A percentile compares a stretch with the other conserved stretches of the same genome.
Conservation (phyloP, 2,797 vertebrate genomes). For the Rhadinocentrus ornatus region DNA sequence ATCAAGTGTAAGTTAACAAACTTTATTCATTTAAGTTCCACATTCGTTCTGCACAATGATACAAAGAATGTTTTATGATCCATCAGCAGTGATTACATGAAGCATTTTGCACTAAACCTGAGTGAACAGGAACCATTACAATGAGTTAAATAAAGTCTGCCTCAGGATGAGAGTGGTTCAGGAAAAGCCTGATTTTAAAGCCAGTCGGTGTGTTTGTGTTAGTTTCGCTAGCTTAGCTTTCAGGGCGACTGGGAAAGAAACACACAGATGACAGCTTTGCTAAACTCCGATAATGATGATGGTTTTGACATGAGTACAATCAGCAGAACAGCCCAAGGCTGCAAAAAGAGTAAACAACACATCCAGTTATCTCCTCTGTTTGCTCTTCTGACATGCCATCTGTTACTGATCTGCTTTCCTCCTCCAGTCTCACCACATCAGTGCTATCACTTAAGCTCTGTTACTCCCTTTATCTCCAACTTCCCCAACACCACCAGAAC, state of each 20-base stretch:
- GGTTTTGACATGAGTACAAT: constrained; percentile 37
- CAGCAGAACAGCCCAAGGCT: constrained; percentile 29
- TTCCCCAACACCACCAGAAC: constrained; percentile 6
- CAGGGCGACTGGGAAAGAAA: no score
- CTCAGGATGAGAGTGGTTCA: no score
- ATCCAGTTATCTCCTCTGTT: constrained; percentile 15
- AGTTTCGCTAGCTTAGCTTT: constrained; percentile 2
- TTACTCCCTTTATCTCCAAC: background rate
- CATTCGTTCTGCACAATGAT: no score
- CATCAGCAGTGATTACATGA: no score
- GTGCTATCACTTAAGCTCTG: background rate
- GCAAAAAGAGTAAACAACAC: constrained; percentile 19
- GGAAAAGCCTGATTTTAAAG: no score
- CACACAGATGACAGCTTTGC: no score
- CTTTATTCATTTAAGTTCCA: no score
- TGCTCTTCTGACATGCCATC: constrained; percentile 34
- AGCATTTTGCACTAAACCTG: no score
- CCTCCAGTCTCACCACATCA: constrained; percentile 25
- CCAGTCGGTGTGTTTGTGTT: background rate
- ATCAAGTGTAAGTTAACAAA: no score
- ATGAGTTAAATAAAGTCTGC: no score
- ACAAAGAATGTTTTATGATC: no score
- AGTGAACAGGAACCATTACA: no score
- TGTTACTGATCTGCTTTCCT: constrained; percentile 51
- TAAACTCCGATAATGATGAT: constrained; percentile 11